Base-by-base conservation (phyloP, 2,888 invertebrate genomes). In the Selenia dentaria region DNA sequence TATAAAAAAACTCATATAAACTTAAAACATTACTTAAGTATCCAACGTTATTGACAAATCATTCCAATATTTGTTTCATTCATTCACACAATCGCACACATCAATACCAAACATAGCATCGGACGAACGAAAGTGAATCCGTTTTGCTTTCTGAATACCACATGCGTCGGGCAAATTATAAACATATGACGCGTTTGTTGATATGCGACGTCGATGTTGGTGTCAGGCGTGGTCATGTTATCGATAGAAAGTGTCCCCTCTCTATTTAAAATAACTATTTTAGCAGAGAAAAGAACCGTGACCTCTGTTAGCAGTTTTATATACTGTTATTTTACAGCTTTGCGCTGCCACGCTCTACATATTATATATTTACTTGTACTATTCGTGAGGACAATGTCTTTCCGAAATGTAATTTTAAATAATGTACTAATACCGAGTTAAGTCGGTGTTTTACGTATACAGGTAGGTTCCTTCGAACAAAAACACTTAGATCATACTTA, bases 141-240 rank as follows among this genome's bases (percentile, higher is more conserved):
- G 45, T 24, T 45, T 45, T 45, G 39, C 45, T 45, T 45, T 45
- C 45, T 45, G 45, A 45, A 45, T 45, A 39, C 24, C 39, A 24
- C 44, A 29, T 34, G 36, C 14, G 9, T 8, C 26, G 11, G 11
- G 25, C 2, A 24, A 34, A 41, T 43, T 12, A 43, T 32, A 26
- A 11, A 12, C 36, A 20, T 43, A 25, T 27, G 36, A 36, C 36
- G 11, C 3, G 27, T 36, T 36, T 10, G 25, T 26, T 20, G 32
- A 6, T 8, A 3, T 9, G 6, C 33, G 20, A 6, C n/a, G 32
- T 20, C n/a, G n/a, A 6, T 1, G 6, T 28, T 5, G 4, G 3
- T 14, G 28, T 13, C 8, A 10, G 8, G 4, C 22, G 26, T 16
- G n/a, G 6, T 3, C 2, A 11, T 34, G 24, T 4, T 25, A 13